These are phyloP conservation scores for Fistularia commersonii DNA, from an alignment of 2,797 vertebrate genomes.

Conservation along the genomic window DNA sequence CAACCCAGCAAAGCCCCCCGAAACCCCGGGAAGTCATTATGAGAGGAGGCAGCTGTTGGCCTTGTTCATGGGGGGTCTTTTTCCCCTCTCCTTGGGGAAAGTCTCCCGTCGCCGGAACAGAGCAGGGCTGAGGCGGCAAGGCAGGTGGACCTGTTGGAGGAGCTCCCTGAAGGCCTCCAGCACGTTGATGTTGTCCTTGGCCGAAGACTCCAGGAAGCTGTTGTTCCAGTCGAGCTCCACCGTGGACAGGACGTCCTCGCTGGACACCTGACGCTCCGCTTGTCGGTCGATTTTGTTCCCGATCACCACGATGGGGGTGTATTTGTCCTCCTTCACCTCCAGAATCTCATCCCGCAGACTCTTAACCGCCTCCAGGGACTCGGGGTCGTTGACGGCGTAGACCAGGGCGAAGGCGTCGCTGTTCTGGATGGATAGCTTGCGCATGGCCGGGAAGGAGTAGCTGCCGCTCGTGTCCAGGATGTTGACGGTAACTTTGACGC, in stretches of 20 bases:
- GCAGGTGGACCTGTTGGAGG: slow-evolving; percentile 81
- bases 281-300: slow-evolving; percentile 83
- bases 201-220: slow-evolving; percentile 83
- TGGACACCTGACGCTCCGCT: slow-evolving; percentile 66
- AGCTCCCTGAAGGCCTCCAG: slow-evolving; percentile 84
- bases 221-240: slow-evolving; percentile 88
- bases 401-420: slow-evolving; percentile 86
- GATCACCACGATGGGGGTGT: slow-evolving; percentile 83
- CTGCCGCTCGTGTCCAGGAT: slow-evolving; percentile 90
- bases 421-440: slow-evolving; percentile 86
- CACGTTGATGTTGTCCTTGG: slow-evolving; percentile 85
- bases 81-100: slow-evolving; percentile 70
- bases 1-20: neutral
- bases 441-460: slow-evolving; percentile 89
- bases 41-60: slow-evolving; percentile 84
- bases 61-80: slow-evolving; percentile 83
- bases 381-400: slow-evolving; percentile 80
- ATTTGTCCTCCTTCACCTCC: slow-evolving; percentile 85
- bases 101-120: slow-evolving; percentile 79
- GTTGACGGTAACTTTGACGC: slow-evolving; percentile 78
- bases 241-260: slow-evolving; percentile 73
- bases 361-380: slow-evolving; percentile 80
- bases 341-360: slow-evolving; percentile 84
- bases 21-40: slow-evolving; percentile 43
- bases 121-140: slow-evolving; percentile 76